Evolutionary conservation across 2,888 invertebrate species (phyloP).

Genomic region (Eristalinus sepulchralis): DNA sequence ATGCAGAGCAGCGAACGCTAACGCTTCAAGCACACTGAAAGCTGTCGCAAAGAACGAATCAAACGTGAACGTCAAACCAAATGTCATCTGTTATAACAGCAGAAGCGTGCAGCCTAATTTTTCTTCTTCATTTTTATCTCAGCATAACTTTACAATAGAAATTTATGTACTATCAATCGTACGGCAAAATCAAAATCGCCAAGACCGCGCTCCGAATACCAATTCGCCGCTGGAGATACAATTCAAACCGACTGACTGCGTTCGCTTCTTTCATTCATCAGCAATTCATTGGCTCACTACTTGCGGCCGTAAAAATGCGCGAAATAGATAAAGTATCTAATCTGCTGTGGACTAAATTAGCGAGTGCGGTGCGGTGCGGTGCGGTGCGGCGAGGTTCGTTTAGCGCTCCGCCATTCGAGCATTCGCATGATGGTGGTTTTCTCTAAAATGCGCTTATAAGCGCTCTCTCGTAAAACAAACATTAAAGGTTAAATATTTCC

Average conservation of each 20-base stretch:
- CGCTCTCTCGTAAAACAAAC: slow-evolving; percentile 64
- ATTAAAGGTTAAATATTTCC: slow-evolving; percentile 68
- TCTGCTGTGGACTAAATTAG: slow-evolving; percentile 61
- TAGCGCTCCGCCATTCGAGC: not conserved
- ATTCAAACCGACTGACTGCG: not conserved
- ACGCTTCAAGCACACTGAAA: not conserved
- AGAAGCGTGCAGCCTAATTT: slow-evolving; percentile 66
- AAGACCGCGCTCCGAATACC: slow-evolving; percentile 51
- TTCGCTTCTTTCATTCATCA: slow-evolving; percentile 56
- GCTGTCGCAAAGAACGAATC: not conserved
- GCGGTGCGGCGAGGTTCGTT: not conserved
- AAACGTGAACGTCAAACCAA: slow-evolving; percentile 31
- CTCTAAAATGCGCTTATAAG: slow-evolving; percentile 58
- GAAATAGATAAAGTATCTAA: slow-evolving; percentile 65
- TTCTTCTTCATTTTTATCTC: slow-evolving; percentile 40
- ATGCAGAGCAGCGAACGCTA: not conserved
- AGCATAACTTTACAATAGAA: slow-evolving; percentile 51
- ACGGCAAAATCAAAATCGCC: slow-evolving; percentile 50
- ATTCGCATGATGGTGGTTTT: slow-evolving; percentile 53
- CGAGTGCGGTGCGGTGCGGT: too few relatives aligned
- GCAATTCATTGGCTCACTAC: slow-evolving; percentile 63
- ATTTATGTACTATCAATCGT: slow-evolving; percentile 55
- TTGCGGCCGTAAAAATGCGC: slow-evolving; percentile 56
- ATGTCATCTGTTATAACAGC: slow-evolving; percentile 43
- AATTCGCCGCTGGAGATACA: slow-evolving; percentile 14